Base-by-base conservation (phyloP, 2,797 vertebrate species). In the Chaetodon trifasciatus region DNA sequence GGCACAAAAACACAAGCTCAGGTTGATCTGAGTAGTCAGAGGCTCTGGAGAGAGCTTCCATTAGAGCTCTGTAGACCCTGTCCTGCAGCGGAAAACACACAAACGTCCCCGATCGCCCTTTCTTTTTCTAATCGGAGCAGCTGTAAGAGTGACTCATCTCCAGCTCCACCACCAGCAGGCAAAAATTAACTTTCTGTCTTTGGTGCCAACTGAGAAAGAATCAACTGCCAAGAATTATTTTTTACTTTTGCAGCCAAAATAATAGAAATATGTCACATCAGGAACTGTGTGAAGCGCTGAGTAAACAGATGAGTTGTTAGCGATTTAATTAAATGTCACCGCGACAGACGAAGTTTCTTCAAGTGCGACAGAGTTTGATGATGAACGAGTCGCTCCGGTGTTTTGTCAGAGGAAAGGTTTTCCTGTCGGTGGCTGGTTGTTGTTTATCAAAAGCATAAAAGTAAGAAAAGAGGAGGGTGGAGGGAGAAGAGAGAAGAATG, bases 391-490 rank as follows among this genome's bases (percentile, higher is more conserved):
- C 17, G 2, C 60, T 68, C 9, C 3, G 1, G 11, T 23, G 0
- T 49, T 57, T 28, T n/a, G 23, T 65, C 47, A 17, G 42, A 69
- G 28, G 21, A 71, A 74, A 47, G 16, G 15, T 24, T 72, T 24
- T 46, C 16, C 50, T 6, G n/a, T 55, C 62, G 6, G 23, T 24
- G 40, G 63, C 52, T 40, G 52, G 73, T 32, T 32, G 47, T 49
- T 32, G 47, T 66, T 79, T 67, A 60, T 73, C 71, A 40, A 84
- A 79, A 53, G 9, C 49, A 28, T 53, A 10, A 82, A 58, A 47
- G 61, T 49, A 24, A 52, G 6, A 46, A 60, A 42, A 32, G 44
- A 66, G 6, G 17, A 32, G 4, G 15, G 19, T 28, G 1, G 28
- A 32, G 28, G 28, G 28, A 32, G 28, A 32, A 4, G 28, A 49